These are phyloP conservation scores for Hypotaenidia okinawae DNA, from an alignment of 2,797 vertebrate species.

Conservation along the genomic window DNA sequence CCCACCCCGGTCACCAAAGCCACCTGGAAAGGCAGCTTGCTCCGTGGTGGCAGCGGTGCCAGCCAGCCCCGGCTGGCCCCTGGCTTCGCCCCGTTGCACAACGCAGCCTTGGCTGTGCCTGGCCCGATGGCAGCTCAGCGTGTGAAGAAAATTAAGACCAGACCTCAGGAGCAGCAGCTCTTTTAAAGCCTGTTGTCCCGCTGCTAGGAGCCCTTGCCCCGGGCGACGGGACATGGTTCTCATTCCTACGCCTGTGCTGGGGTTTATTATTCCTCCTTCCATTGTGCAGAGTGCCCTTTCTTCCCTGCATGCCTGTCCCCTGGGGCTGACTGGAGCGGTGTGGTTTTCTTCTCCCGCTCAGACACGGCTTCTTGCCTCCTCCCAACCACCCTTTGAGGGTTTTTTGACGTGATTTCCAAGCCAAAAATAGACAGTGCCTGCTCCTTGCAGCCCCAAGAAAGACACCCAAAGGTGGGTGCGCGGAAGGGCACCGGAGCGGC, in stretches of 20 bases:
- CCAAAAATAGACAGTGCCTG: neutral
- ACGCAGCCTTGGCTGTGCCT: fast-evolving
- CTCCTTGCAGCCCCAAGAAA: neutral
- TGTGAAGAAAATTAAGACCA: constrained; percentile 41
- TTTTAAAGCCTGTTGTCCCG: neutral
- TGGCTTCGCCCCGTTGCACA: neutral
- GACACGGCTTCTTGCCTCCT: neutral
- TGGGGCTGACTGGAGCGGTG: neutral
- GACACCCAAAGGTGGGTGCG: neutral
- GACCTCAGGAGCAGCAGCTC: constrained; percentile 28
- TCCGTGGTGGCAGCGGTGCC: neutral
- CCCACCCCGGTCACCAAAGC: neutral
- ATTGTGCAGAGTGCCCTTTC: constrained; percentile 56
- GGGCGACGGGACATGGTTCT: constrained; percentile 17
- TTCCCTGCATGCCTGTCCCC: constrained; percentile 16
- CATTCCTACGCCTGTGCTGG: constrained; percentile 48
- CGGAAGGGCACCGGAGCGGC: fast-evolving
- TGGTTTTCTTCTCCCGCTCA: constrained; percentile 19
- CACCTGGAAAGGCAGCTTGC: neutral
- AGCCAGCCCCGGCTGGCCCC: neutral
- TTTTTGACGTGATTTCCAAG: neutral
- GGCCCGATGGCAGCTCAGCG: neutral
- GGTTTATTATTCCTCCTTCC: constrained; percentile 42
- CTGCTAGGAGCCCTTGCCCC: constrained; percentile 36
- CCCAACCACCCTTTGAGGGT: neutral